Conservation (phyloP, 2,888 invertebrate genomes). For the Mythimna pallens region DNA sequence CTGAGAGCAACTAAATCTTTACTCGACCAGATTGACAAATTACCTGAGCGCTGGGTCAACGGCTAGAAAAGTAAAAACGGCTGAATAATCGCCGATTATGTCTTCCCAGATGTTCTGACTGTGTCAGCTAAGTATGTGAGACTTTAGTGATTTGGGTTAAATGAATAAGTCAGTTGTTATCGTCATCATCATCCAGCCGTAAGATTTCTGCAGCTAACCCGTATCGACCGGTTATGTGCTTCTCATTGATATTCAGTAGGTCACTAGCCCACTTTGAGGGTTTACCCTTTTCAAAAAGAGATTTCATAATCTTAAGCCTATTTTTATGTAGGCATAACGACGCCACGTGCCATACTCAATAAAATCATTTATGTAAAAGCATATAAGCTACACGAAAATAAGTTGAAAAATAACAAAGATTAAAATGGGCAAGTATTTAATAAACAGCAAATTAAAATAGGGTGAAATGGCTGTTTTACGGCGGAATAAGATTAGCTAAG, state of each 20-base stretch:
- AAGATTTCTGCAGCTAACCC: neutral
- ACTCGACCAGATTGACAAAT: constrained; percentile 43
- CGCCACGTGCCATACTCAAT: constrained; percentile 2
- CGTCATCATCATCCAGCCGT: constrained; percentile 13
- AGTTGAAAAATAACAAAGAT: neutral
- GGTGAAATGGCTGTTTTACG: neutral
- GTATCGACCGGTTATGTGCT: neutral
- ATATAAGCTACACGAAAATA: neutral
- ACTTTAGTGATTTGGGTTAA: neutral
- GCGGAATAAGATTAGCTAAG: constrained; percentile 8
- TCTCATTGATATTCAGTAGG: constrained; percentile 2
- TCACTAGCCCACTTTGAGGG: neutral
- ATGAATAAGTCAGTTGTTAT: neutral
- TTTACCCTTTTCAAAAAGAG: neutral
- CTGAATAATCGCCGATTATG: neutral
- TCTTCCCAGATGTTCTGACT: constrained; percentile 19
- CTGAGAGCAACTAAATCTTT: constrained; percentile 50
- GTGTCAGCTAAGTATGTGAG: neutral
- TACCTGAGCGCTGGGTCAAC: constrained; percentile 38
- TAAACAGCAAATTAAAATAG: constrained; percentile 4
- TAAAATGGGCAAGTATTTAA: constrained; percentile 11
- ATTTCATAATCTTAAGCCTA: neutral
- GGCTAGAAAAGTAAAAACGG: constrained; percentile 1
- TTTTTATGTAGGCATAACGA: neutral
- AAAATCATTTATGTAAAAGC: neutral